Evolutionary conservation across 2,113 vertebrate genomes (phyloP), one percentile per base, ranked within the genome.

Genomic region (Lagopus muta): DNA sequence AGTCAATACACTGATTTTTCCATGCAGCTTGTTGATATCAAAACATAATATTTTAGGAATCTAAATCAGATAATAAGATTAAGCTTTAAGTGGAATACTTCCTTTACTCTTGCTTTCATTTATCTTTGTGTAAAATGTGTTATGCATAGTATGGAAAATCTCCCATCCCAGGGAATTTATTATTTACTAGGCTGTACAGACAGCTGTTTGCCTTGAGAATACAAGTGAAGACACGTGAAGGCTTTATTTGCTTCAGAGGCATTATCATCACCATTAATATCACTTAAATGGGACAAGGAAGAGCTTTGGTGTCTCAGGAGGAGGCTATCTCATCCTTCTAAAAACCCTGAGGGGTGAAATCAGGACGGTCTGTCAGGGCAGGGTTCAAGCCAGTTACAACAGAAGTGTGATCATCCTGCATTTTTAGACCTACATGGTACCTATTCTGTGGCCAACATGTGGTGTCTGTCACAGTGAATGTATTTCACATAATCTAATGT

Each of bases 181-280:
- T 70, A 11, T 22, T 20, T 43, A 30, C 8, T 27, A 61, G 38
- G 57, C 27, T 38, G 57, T 5, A 10, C 11, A 47, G 30, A 34
- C 48, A 17, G 9, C 4, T 28, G 6, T 20, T 75, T 88, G 14
- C n/a, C 20, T 72, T 67, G 36, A 88, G 57, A 79, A 27, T 1
- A 52, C 13, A 52, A 58, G 19, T 47, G 61, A 42, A 14, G 64
- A 40, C 15, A 55, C 22, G 2, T 42, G 28, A 74, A 86, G 24
- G 32, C 7, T 67, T 52, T 52, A 36, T 76, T 27, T 67, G 54
- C 52, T 12, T 84, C 40, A 28, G 43, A 40, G n/a, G 6, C 27
- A 43, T 43, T 64, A 30, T 58, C 5, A 27, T 13, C 1, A 1
- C 17, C 13, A 3, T 36, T 58, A 5, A 2, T 17, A 36, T 1